These are phyloP conservation scores for Mimumesa dahlbomi DNA, from an alignment of 2,888 invertebrate genomes.

Conservation along the genomic window DNA sequence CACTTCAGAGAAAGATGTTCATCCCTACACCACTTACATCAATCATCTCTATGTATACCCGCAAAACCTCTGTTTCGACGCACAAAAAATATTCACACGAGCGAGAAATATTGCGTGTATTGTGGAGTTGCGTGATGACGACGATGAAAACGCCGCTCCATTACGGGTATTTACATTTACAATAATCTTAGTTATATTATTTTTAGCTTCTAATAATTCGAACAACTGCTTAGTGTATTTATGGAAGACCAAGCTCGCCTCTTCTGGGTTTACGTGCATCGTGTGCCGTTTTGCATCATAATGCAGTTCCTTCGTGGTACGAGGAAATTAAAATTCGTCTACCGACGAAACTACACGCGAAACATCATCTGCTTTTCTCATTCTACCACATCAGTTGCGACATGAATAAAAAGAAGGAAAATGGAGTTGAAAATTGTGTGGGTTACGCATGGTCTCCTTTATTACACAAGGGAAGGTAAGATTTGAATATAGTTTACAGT, in stretches of 20 bases:
- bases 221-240: constrained; percentile 89
- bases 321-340: constrained; percentile 96
- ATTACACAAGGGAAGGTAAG: constrained; percentile 87
- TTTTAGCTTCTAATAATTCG: constrained; percentile 5
- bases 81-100: constrained; percentile 94
- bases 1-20: constrained; percentile 85
- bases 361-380: constrained; percentile 96
- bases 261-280: constrained; percentile 86
- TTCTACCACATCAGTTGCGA: constrained; percentile 98
- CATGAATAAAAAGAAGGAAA: constrained; percentile 88
- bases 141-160: constrained; percentile 86
- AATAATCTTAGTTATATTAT: too few species aligned
- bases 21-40: constrained; percentile 91
- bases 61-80: constrained; percentile 91
- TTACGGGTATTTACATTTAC: constrained; percentile 86
- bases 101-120: constrained; percentile 97
- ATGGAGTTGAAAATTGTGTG: constrained; percentile 90
- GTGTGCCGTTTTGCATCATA: constrained; percentile 94
- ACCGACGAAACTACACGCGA: constrained; percentile 90
- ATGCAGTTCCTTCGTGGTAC: constrained; percentile 93
- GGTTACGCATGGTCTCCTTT: constrained; percentile 97
- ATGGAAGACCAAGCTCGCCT: constrained; percentile 86
- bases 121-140: constrained; percentile 92
- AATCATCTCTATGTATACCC: constrained; percentile 98
- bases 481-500: constrained; percentile 12